Base-by-base conservation (phyloP, 2,113 vertebrate species). In the Semicossyphus pulcher region DNA sequence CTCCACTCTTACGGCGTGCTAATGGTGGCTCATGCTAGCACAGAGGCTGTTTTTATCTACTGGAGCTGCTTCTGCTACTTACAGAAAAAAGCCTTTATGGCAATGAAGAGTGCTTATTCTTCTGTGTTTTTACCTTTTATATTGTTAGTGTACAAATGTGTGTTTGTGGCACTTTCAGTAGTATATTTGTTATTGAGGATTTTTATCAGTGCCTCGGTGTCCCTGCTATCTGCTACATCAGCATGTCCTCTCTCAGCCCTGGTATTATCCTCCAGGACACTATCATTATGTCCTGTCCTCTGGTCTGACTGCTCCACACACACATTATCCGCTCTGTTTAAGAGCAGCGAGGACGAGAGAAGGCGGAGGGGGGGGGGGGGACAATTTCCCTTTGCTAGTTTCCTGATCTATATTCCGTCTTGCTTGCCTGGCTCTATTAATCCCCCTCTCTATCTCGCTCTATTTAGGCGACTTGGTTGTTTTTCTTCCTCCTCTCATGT, bases 261-360 rank as follows among this genome's bases (percentile, higher is more conserved):
- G 53, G n/a, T 74, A 73, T 89, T 89, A 85, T 87, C 83, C 80
- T 90, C 41, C 59, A 74, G 86, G 74, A 85, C 61, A 49, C 77
- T 77, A 44, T 89, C 72, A 86, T 89, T 83, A 87, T 68, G 76
- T 83, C 69, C 82, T 12, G 72, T 86, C 88, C 85, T 86, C 79
- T 72, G 52, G 78, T 78, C 72, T 59, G 72, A 78, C 61, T 72
- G 67, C 70, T 71, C 37, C 66, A 65, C 68, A 48, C 68, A 51
- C 69, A 66, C 34, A 63, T 77, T 64, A 85, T 86, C 63, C 65
- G 64, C 63, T 84, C 16, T 1, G 5, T 49, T 66, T 44, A 57
- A 70, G 70, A 57, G 47, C 69, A 42, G 61, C 0, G 1, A 47
- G 78, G 73, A 72, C 5, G n/a, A 34, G 54, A 10, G 16, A 21